Evolutionary conservation across 2,113 vertebrate genomes (phyloP), one percentile per base, ranked within the genome.

Genomic region (Corydoras maculifer): DNA sequence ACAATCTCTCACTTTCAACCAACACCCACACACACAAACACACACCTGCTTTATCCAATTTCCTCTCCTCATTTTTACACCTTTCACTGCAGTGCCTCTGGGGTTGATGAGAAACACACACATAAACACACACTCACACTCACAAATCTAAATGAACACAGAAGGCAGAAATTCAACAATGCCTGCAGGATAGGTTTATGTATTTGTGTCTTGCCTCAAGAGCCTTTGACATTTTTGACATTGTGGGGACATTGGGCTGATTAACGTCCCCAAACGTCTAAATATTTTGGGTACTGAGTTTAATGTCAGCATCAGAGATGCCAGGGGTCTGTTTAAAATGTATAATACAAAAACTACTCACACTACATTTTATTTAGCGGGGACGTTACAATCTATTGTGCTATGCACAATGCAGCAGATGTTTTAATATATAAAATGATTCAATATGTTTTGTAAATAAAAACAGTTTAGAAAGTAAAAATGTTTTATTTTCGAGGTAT

Each of bases 91-190:
- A 60, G 3, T 35, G 10, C 63, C 54, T 13, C 55, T 29, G 55
- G 8, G 32, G 35, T 35, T 59, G 18, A 68, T 25, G 10, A 58
- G 32, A 65, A 55, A 60, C n/a, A 73, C 63, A 65, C 43, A 18
- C 53, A 57, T 53, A 57, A 51, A 68, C 51, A 68, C 50, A 68
- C 25, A 68, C 51, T 57, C 65, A 68, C 65, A 32, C 65, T 32
- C 15, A 35, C 12, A 43, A 5, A 61, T 31, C n/a, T 14, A 29
- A 9, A 73, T 11, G 50, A 14, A 67, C 43, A 66, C 63, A 66
- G 62, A 35, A 29, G 49, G 35, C n/a, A n/a, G 54, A 68, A 32
- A 62, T 30, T 62, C 69, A 35, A 29, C 61, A 5, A 14, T 65
- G 49, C 53, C 69, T 57, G 35, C 7, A 13, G 15, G 54, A 48